Evolutionary conservation across 2,113 vertebrate species (phyloP).

Genomic region (Engystomops pustulosus): DNA sequence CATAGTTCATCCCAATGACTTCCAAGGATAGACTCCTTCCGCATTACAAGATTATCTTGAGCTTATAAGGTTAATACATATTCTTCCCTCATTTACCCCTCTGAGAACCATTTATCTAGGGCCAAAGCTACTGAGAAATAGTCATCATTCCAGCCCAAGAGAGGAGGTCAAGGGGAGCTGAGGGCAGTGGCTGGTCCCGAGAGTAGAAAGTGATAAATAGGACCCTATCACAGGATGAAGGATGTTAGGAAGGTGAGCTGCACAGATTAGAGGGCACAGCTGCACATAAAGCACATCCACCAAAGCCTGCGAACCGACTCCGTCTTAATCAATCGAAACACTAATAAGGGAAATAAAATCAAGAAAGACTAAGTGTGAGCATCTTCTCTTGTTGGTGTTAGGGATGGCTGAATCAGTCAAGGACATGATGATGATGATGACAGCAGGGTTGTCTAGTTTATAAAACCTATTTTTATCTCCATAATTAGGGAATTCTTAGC

Average conservation of each 20-base stretch:
- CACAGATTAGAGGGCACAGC: constrained; percentile 46
- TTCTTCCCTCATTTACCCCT: constrained; percentile 39
- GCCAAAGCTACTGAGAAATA: constrained; percentile 54
- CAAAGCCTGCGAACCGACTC: not conserved
- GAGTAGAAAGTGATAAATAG: constrained; percentile 46
- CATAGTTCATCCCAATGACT: not conserved
- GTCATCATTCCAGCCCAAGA: constrained; percentile 32
- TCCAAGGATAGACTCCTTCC: not conserved
- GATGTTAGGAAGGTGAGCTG: constrained; percentile 38
- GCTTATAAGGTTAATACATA: constrained; percentile 36
- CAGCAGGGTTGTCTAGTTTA: not conserved
- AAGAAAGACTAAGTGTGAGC: not conserved
- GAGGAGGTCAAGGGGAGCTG: constrained; percentile 55
- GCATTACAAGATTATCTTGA: constrained; percentile 5
- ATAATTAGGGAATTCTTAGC: not conserved
- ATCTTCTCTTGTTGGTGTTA: not conserved
- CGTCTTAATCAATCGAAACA: constrained; percentile 9
- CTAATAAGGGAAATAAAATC: constrained; percentile 16
- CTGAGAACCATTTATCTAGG: constrained; percentile 51
- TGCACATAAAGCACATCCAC: constrained; percentile 19
- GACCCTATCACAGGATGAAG: constrained; percentile 47
- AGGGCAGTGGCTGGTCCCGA: constrained; percentile 35
- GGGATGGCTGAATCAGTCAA: not conserved
- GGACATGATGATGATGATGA: not conserved
- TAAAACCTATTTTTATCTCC: not conserved